Conservation (phyloP, 1,140 invertebrate species). For the Drosophila subpulchrella region DNA sequence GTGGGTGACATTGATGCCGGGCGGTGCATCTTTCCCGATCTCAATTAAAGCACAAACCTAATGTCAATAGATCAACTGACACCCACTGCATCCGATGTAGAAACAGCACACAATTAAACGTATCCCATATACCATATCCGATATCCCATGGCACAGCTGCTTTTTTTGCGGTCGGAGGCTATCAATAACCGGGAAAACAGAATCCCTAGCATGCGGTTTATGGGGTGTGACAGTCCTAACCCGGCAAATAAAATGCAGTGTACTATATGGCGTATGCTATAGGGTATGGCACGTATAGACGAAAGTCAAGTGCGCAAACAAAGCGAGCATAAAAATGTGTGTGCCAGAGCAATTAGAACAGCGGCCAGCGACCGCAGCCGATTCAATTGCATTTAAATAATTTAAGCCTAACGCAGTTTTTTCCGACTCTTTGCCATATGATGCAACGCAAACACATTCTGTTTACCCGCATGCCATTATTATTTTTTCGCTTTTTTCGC, state of each 20-base stretch:
- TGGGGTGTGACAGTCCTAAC: conserved; percentile 17
- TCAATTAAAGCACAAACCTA: conserved; percentile 60
- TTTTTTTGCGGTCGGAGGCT: conserved; percentile 60
- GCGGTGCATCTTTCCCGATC: conserved; percentile 45
- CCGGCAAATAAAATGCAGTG: background rate
- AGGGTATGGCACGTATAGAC: background rate
- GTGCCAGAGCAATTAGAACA: conserved; percentile 50
- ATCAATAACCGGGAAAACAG: conserved; percentile 70
- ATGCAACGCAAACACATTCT: conserved; percentile 44
- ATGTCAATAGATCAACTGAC: conserved; percentile 77
- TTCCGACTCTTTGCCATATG: conserved; percentile 26
- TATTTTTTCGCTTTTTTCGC: conserved; percentile 33
- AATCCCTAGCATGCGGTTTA: conserved; percentile 75
- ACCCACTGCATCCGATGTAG: conserved; percentile 18
- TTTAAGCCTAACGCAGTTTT: conserved; percentile 45
- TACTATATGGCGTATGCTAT: background rate
- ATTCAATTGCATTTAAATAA: conserved; percentile 60
- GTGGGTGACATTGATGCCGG: conserved; percentile 40
- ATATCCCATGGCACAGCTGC: conserved; percentile 23
- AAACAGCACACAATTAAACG: conserved; percentile 54
- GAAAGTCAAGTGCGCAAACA: conserved; percentile 45
- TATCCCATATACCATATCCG: conserved; percentile 41
- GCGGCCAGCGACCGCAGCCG: conserved; percentile 40
- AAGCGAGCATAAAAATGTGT: conserved; percentile 43
- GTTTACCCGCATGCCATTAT: conserved; percentile 50